Percentiles rank a stretch among this genome's conserved stretches.
Conservation (phyloP, 92 coral and sea anemone species). For the Epizoanthus illoricatus region DNA sequence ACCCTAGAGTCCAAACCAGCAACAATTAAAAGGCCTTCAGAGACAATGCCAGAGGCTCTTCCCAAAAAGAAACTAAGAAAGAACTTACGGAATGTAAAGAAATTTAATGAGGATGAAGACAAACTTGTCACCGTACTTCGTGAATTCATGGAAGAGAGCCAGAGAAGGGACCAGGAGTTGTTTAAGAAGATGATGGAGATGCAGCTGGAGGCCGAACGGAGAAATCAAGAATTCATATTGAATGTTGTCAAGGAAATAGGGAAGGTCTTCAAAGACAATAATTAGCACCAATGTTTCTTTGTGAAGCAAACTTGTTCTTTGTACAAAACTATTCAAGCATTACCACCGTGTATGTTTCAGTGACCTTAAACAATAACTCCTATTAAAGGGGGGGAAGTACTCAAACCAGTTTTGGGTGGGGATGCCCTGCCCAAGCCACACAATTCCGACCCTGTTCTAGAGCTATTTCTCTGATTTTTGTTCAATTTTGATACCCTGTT, state of each 20-base stretch:
- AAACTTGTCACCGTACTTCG: slow-evolving; percentile 56
- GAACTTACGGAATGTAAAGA: slow-evolving; percentile 65
- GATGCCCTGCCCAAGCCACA: too few relatives aligned
- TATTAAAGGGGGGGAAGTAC: too few relatives aligned
- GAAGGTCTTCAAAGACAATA: slow-evolving; percentile 55
- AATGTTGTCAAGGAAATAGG: slow-evolving; percentile 84
- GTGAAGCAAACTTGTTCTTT: too few relatives aligned
- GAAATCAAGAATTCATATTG: slow-evolving; percentile 84
- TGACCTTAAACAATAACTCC: too few relatives aligned
- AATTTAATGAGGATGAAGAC: slow-evolving; percentile 60
- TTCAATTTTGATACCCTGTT: too few relatives aligned
- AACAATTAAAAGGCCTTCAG: slow-evolving; percentile 5
- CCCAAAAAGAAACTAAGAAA: slow-evolving; percentile 64
- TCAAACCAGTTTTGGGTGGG: too few relatives aligned
- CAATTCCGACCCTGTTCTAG: too few relatives aligned
- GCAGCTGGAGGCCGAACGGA: slow-evolving; percentile 77
- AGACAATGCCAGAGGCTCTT: neutral
- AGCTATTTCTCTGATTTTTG: too few relatives aligned
- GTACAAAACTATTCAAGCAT: too few relatives aligned
- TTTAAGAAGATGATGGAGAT: slow-evolving; percentile 75
- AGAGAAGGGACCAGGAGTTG: slow-evolving; percentile 78
- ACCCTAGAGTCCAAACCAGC: neutral
- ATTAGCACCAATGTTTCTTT: neutral
- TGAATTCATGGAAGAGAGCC: slow-evolving; percentile 84
- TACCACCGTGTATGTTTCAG: too few relatives aligned